Base-by-base conservation (phyloP, 2,888 invertebrate genomes). In the Chalcosyrphus nemorum region DNA sequence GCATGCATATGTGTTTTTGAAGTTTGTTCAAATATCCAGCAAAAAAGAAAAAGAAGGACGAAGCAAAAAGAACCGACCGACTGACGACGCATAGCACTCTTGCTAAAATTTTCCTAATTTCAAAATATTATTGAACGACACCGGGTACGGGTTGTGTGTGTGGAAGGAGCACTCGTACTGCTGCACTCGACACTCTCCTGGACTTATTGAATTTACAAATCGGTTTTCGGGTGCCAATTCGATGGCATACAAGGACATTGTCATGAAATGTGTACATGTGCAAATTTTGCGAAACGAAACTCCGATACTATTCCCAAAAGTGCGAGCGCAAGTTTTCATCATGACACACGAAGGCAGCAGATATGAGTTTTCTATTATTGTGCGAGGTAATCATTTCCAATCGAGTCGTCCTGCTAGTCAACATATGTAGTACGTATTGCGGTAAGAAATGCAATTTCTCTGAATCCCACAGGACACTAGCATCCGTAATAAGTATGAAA, bases 71-170 rank as follows among this genome's bases (percentile, higher is more conserved):
- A 1, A 11, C n/a, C n/a, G n/a, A n/a, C n/a, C n/a, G n/a, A n/a
- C n/a, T n/a, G 24, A 13, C 21, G 7, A 59, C 13, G 4, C 13
- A n/a, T 21, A 47, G 29, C 24, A 59, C 32, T 54, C 65, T 45
- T 43, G 70, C 77, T 77, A 52, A 74, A 84, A 80, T 80, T n/a
- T 84, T 75, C 68, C 65, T 84, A 84, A 84, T 84, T 84, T 80
- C 65, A 15, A 47, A 54, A 54, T 65, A 74, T 63, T 65, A 84
- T 70, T 66, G 54, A 77, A 77, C 19, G 76, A 77, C 70, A 57
- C 57, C n/a, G n/a, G n/a, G n/a, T n/a, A n/a, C n/a, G n/a, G n/a
- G n/a, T n/a, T n/a, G n/a, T 13, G 19, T 27, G 19, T 59, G 13
- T 19, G 27, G 6, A 32, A 29, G 38, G 27, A 13, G 38, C 1